Base-by-base conservation (phyloP, 2,797 vertebrate genomes). In the Cetoscarus ocellatus region DNA sequence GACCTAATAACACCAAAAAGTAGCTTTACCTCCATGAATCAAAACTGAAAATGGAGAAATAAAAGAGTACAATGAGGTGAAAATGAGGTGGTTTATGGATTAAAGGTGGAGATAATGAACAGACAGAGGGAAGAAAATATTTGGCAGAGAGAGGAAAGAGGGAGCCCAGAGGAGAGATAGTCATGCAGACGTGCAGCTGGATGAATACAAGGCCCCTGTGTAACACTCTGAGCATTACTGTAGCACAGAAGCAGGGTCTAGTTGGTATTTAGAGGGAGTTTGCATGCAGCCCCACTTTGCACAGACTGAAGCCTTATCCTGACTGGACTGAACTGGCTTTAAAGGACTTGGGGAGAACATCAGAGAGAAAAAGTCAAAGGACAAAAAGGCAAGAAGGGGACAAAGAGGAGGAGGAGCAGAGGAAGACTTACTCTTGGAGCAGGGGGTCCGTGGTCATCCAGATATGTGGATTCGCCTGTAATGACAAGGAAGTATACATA, bases 391-490 rank as follows among this genome's bases (percentile, higher is more conserved):
- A 5, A 18, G 44, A 44, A 39, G 18, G 3, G 38, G 44, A 50
- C 11, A 45, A 55, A 59, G 17, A 42, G 40, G 45, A 9, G 35
- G 38, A 48, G 1, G n/a, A 1, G n/a, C 39, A 49, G 7, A 45
- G 13, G 12, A 40, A 19, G 39, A 77, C 94, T 95, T 88, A 98
- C 97, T 95, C 94, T 96, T 67, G 94, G 94, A 73, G 91, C 90
- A 52, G 92, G 93, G 56, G 95, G 96, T 65, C 96, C 95, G 5
- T 97, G 96, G 83, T 98, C 97, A 92, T 98, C 96, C 90, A 96
- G 88, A 40, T 96, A 98, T 75, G 97, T 98, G 76, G 97, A 98
- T 91, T 96, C 96, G 91, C 97, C 97, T 98, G 93, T 45, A 71
- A 86, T 85, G 71, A 91, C 36, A 87, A 86, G 72, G 50, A 19